These are phyloP conservation scores for Puffinus mauretanicus DNA, from an alignment of 2,113 vertebrate genomes.

Conservation along the genomic window DNA sequence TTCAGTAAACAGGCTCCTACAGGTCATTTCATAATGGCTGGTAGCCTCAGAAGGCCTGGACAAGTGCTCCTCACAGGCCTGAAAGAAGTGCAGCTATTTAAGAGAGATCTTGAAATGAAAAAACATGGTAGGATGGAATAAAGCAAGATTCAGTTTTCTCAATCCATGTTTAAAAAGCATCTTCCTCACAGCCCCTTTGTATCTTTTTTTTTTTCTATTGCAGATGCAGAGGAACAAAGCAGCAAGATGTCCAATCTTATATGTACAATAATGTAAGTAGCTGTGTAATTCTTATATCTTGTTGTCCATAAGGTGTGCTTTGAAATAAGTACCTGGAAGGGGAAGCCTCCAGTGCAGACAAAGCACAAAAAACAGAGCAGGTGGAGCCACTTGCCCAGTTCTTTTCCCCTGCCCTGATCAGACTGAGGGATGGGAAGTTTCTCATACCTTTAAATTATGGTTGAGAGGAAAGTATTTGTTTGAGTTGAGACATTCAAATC, in stretches of 20 bases:
- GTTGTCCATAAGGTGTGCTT: not conserved
- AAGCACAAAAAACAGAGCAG: not conserved
- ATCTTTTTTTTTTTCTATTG: not conserved
- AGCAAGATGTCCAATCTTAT: not conserved
- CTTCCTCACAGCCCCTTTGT: not conserved
- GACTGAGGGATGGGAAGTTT: not conserved
- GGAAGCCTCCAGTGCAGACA: not conserved
- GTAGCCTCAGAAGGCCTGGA: slow-evolving; percentile 58
- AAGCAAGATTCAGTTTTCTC: not conserved
- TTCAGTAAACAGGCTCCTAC: slow-evolving; percentile 63
- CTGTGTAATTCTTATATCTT: not conserved
- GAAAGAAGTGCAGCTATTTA: not conserved
- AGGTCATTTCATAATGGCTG: slow-evolving; percentile 65
- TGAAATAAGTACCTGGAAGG: not conserved
- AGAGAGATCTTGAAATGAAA: not conserved
- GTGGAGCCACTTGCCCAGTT: not conserved
- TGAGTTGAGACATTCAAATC: not conserved
- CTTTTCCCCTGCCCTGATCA: not conserved
- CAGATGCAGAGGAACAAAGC: not conserved
- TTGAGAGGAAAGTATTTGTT: not conserved
- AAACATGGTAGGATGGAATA: not conserved
- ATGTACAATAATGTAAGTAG: not conserved
- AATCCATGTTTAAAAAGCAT: not conserved
- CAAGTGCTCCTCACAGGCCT: slow-evolving; percentile 71
- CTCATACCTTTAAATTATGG: not conserved